Evolutionary conservation across 2,888 invertebrate species (phyloP), one percentile per base, ranked within the genome.

Genomic region (Clitarchus hookeri): DNA sequence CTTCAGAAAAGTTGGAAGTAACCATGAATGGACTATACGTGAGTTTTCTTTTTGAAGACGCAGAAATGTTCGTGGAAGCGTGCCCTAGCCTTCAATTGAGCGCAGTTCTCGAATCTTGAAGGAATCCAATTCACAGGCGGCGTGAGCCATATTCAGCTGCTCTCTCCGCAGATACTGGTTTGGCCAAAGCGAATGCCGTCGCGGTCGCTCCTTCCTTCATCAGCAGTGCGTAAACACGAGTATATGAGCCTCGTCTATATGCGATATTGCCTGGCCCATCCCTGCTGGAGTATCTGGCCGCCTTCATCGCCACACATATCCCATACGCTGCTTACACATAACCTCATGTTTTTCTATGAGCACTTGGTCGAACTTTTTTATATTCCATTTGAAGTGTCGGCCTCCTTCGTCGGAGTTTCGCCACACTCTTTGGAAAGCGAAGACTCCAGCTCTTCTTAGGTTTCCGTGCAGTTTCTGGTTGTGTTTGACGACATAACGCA

Each of bases 331-430:
- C 65, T 65, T 65, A 23, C 65, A 65, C 65, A 12, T 6, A 23
- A 65, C 65, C 65, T 65, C 65, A 65, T 65, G 65, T 65, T 65
- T 65, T 65, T 23, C 65, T 65, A 65, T 65, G 65, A 65, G 65
- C 65, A 65, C 19, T 23, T 11, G n/a, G 8, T 2, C 8, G n/a
- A 8, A 23, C 8, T 16, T n/a, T 65, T 23, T 23, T 65, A 16
- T 65, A 65, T 65, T 65, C n/a, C 65, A 23, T 65, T 23, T 65
- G 65, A 65, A 12, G 65, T 19, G 65, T 11, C n/a, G 65, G 65
- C 65, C 65, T n/a, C 65, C 36, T 23, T 65, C n/a, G 13, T 65
- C 2, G 23, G 8, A 65, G 23, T 19, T 1, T 11, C 65, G 23
- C 8, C n/a, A 16, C 23, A 65, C 11, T 23, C 65, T 19, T 65